Percentiles rank a stretch among this genome's conserved stretches.
Conservation (phyloP, 2,113 vertebrate genomes). For the Pseudolaguvia tuberculata region DNA sequence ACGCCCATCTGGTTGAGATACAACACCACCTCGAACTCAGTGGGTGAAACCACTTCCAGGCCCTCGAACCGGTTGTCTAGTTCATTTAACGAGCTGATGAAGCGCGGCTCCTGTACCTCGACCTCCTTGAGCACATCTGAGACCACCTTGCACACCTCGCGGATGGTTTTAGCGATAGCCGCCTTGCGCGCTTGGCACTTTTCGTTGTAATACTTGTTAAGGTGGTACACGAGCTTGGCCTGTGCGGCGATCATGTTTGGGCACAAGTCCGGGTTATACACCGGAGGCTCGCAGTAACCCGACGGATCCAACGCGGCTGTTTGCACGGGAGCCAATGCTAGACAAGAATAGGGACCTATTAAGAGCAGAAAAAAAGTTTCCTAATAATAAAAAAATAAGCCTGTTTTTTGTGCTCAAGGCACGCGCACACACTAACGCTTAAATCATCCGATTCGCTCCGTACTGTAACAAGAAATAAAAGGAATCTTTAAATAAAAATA, state of each 20-base stretch:
- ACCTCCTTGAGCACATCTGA: slow-evolving; percentile 98
- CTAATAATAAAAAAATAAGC: slow-evolving; percentile 49
- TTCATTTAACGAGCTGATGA: slow-evolving; percentile 98
- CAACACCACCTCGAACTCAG: slow-evolving; percentile 96
- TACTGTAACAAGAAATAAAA: slow-evolving; percentile 3
- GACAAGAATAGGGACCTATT: slow-evolving; percentile 71
- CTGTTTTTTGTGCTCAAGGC: slow-evolving; percentile 59
- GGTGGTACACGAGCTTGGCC: slow-evolving; percentile 98
- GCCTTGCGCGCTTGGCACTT: slow-evolving; percentile 97
- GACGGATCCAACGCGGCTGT: slow-evolving; percentile 99
- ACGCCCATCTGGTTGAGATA: slow-evolving; percentile 99
- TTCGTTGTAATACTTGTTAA: slow-evolving; percentile 99
- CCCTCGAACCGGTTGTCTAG: slow-evolving; percentile 98
- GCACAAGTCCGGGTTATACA: slow-evolving; percentile 99
- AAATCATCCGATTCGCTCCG: slow-evolving; percentile 50
- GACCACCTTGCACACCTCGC: slow-evolving; percentile 99
- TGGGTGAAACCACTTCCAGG: slow-evolving; percentile 93
- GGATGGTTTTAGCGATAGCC: slow-evolving; percentile 95
- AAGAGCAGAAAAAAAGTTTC: slow-evolving; percentile 45
- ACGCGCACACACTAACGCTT: slow-evolving; percentile 54
- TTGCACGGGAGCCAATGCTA: slow-evolving; percentile 98
- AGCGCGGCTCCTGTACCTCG: slow-evolving; percentile 97
- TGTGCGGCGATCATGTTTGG: slow-evolving; percentile 99
- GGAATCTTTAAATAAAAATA: background rate
- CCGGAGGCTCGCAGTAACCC: slow-evolving; percentile 99